These are phyloP conservation scores for Parascotia fuliginaria DNA, from an alignment of 2,888 invertebrate species.

Conservation along the genomic window DNA sequence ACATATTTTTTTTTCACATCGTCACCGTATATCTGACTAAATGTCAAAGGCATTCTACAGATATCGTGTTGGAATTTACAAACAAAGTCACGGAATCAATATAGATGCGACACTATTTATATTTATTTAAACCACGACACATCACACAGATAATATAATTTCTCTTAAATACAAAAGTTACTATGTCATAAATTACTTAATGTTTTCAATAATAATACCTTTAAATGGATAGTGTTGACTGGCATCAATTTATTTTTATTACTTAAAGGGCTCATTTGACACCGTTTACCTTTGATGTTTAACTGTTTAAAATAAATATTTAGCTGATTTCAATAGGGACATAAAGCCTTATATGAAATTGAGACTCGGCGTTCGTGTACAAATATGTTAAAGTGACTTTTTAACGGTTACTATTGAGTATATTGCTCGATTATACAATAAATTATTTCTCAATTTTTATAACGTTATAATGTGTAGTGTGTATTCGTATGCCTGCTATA, in stretches of 20 bases:
- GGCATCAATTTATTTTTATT: constrained; percentile 21
- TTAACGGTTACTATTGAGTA: constrained; percentile 1
- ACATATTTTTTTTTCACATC: too few species aligned
- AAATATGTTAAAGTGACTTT: constrained; percentile 25
- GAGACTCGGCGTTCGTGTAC: constrained; percentile 6
- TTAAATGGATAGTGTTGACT: constrained; percentile 36
- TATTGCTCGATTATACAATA: not conserved
- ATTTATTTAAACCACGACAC: too few species aligned
- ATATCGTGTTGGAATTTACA: too few species aligned
- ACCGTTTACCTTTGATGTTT: constrained; percentile 21
- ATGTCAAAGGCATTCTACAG: too few species aligned
- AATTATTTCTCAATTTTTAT: too few species aligned
- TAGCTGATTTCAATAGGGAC: too few species aligned
- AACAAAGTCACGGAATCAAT: too few species aligned
- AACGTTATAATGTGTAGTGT: too few species aligned
- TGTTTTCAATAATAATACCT: constrained; percentile 35
- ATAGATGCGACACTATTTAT: too few species aligned
- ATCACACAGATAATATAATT: constrained; percentile 1
- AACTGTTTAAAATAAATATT: constrained; percentile 9
- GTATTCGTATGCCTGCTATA: too few species aligned
- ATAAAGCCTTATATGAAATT: too few species aligned
- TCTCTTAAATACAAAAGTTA: constrained; percentile 14
- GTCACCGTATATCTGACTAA: too few species aligned
- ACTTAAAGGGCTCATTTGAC: constrained; percentile 25
- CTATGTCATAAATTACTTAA: constrained; percentile 26